phyloP scores from a whole-genome alignment of 2,113 vertebrate genomes.

The Canis aureus region DNA sequence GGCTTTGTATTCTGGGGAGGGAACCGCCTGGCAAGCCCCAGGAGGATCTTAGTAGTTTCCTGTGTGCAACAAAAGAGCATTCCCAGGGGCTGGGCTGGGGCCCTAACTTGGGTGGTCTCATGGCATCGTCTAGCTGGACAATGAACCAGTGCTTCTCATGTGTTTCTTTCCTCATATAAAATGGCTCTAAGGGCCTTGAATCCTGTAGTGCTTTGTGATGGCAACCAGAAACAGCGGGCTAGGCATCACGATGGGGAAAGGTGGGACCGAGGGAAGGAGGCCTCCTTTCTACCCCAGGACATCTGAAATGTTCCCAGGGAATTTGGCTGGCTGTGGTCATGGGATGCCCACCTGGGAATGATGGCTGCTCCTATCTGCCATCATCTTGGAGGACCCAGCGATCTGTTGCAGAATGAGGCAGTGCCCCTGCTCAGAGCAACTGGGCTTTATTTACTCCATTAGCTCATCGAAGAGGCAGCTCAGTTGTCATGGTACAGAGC shows the following conservation, averaged over 20 bases:
- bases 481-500: not conserved
- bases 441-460: not conserved
- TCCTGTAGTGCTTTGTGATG: not conserved
- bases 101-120: slow-evolving; percentile 48
- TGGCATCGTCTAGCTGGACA: not conserved
- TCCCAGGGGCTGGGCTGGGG: not conserved
- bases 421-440: not conserved
- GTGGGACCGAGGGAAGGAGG: not conserved
- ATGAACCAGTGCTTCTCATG: not conserved
- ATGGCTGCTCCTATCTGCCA: not conserved
- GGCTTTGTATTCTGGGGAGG: not conserved
- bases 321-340: not conserved
- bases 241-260: not conserved
- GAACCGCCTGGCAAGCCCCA: not conserved
- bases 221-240: slow-evolving; percentile 23
- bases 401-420: not conserved
- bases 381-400: rapidly evolving
- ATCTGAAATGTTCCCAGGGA: not conserved
- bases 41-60: slow-evolving; percentile 44
- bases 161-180: slow-evolving; percentile 45
- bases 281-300: not conserved
- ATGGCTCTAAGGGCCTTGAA: not conserved
- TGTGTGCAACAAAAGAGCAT: not conserved
- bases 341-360: not conserved
- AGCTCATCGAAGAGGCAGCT: not conserved